These are phyloP conservation scores for Amorpha juglandis DNA, from an alignment of 2,888 invertebrate species.

Conservation along the genomic window DNA sequence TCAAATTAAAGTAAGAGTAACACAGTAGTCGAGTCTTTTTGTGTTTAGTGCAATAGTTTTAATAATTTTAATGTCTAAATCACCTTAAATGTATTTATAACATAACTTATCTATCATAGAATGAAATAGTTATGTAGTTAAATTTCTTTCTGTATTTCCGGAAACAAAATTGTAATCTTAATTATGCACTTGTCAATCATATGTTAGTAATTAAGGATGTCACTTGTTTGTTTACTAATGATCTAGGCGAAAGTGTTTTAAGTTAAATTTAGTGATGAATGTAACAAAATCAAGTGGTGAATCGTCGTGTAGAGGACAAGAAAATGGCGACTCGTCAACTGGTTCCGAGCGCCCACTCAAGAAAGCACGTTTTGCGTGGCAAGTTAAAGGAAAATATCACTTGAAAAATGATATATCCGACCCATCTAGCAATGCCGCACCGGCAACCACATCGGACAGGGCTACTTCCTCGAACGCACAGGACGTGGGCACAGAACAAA, in stretches of 20 bases:
- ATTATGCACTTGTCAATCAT: conserved; percentile 77
- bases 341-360: conserved; percentile 85
- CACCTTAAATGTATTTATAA: neutral
- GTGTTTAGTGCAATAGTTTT: conserved; percentile 12
- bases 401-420: conserved; percentile 73
- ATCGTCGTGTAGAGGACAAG: conserved; percentile 78
- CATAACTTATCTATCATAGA: neutral
- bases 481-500: conserved; percentile 62
- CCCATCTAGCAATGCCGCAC: conserved; percentile 36
- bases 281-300: conserved; percentile 67
- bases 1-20: conserved; percentile 5
- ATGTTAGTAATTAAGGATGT: conserved; percentile 79
- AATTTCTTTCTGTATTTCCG: neutral
- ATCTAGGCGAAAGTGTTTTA: conserved; percentile 34
- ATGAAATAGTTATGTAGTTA: neutral
- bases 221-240: conserved; percentile 80
- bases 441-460: conserved; percentile 35
- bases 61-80: neutral
- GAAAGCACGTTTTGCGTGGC: conserved; percentile 87
- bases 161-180: conserved; percentile 38
- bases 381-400: conserved; percentile 87
- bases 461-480: conserved; percentile 46
- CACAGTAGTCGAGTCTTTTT: conserved; percentile 18
- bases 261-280: conserved; percentile 63
- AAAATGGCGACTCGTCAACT: conserved; percentile 78